Evolutionary conservation across 1,140 invertebrate genomes (phyloP).

Genomic region (Cylas formicarius): DNA sequence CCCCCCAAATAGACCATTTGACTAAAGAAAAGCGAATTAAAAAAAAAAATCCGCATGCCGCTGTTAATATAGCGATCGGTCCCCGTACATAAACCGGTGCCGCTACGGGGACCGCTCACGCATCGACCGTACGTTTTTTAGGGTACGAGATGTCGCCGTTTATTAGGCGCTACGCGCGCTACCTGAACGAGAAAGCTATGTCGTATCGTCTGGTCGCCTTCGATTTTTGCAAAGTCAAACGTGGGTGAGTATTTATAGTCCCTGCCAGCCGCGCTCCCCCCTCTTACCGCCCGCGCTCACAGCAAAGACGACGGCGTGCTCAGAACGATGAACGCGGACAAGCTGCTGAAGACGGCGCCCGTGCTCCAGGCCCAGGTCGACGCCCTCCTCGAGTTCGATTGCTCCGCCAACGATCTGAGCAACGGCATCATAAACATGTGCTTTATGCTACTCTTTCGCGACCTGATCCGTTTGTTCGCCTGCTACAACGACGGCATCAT

Average conservation of each 20-base stretch:
- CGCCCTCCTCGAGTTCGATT: slow-evolving; percentile 95
- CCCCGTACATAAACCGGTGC: too few relatives aligned
- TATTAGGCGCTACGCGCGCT: slow-evolving; percentile 96
- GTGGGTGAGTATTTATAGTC: slow-evolving; percentile 65
- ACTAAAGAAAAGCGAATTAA: too few relatives aligned
- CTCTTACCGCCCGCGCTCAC: slow-evolving; percentile 34
- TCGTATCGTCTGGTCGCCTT: slow-evolving; percentile 98
- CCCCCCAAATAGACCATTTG: too few relatives aligned
- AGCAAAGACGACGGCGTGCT: slow-evolving; percentile 95
- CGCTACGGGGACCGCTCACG: too few relatives aligned
- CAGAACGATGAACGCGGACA: slow-evolving; percentile 95
- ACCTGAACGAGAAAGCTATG: slow-evolving; percentile 97
- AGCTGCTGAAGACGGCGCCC: slow-evolving; percentile 94
- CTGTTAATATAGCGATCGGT: too few relatives aligned
- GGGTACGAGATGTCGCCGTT: slow-evolving; percentile 99
- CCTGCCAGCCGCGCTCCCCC: neutral
- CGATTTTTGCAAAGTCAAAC: slow-evolving; percentile 99
- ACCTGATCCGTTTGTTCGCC: slow-evolving; percentile 97
- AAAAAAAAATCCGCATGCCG: too few relatives aligned
- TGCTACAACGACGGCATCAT: slow-evolving; percentile 99
- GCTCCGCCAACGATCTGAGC: slow-evolving; percentile 90
- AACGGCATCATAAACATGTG: slow-evolving; percentile 98
- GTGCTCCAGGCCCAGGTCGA: slow-evolving; percentile 93
- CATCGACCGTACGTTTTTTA: slow-evolving; percentile 48
- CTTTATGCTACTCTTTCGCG: slow-evolving; percentile 97